phyloP scores from a whole-genome alignment of 2,888 invertebrate genomes.

The Microchrysa polita region DNA sequence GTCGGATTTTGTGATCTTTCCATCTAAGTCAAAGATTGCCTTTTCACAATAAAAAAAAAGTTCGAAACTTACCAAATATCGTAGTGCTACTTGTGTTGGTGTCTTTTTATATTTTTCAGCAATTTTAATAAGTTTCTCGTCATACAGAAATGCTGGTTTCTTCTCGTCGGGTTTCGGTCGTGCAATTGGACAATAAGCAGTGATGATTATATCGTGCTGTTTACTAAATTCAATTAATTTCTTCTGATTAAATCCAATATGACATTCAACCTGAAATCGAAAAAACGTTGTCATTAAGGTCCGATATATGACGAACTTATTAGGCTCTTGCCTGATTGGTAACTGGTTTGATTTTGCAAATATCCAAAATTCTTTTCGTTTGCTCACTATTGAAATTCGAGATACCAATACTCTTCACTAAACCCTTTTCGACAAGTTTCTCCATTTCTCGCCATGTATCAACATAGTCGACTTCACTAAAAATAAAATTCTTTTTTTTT shows the following conservation, averaged over 20 bases:
- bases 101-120: slow-evolving; percentile 72
- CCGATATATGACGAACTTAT: neutral
- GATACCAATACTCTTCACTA: slow-evolving; percentile 81
- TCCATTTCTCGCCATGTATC: slow-evolving; percentile 87
- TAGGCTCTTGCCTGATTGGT: slow-evolving; percentile 66
- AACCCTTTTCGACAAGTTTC: slow-evolving; percentile 73
- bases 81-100: slow-evolving; percentile 67
- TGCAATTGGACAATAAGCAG: slow-evolving; percentile 80
- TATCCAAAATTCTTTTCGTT: slow-evolving; percentile 73
- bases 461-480: slow-evolving; percentile 74
- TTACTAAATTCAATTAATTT: slow-evolving; percentile 70
- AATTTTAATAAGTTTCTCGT: slow-evolving; percentile 67
- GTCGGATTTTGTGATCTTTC: too few relatives aligned
- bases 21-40: too few relatives aligned
- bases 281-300: neutral
- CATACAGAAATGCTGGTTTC: slow-evolving; percentile 66
- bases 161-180: slow-evolving; percentile 66
- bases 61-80: slow-evolving; percentile 20
- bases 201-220: slow-evolving; percentile 73
- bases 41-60: too few relatives aligned
- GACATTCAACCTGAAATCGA: slow-evolving; percentile 57
- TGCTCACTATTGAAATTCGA: slow-evolving; percentile 89
- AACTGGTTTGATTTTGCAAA: slow-evolving; percentile 73
- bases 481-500: slow-evolving; percentile 16
- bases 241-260: slow-evolving; percentile 77